Conservation (phyloP, 2,113 vertebrate species). For the Picathartes gymnocephalus region DNA sequence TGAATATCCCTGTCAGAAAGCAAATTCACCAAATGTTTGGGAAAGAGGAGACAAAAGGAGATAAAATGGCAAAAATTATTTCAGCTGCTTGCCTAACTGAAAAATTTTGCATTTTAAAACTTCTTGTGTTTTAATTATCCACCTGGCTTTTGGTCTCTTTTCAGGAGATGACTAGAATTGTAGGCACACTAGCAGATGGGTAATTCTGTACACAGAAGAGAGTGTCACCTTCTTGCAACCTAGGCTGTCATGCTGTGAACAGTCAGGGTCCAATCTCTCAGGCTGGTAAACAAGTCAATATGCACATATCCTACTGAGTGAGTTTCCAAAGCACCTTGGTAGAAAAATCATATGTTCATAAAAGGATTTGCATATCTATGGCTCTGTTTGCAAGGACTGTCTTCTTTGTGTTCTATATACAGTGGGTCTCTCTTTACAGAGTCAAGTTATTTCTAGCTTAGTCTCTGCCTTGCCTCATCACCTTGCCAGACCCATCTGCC, state of each 20-base stretch:
- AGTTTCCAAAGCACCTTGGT: not conserved
- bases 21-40: not conserved
- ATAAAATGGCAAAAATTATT: not conserved
- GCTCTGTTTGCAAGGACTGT: not conserved
- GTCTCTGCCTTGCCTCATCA: not conserved
- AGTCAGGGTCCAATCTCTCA: slow-evolving; percentile 15
- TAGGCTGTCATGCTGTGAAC: slow-evolving; percentile 28
- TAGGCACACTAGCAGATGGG: slow-evolving; percentile 33
- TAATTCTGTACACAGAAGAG: slow-evolving; percentile 7
- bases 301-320: not conserved
- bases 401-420: not conserved
- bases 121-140: not conserved
- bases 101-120: not conserved
- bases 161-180: not conserved
- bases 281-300: slow-evolving; percentile 17
- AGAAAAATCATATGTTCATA: not conserved
- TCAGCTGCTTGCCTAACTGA: not conserved
- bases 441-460: not conserved
- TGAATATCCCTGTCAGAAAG: not conserved
- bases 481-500: not conserved
- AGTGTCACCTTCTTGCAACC: not conserved
- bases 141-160: not conserved
- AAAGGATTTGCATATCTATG: not conserved
- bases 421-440: not conserved
- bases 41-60: not conserved